Percentiles rank a stretch among this genome's conserved stretches.
Evolutionary conservation across 2,888 invertebrate genomes (phyloP).

Genomic region (Drosophila multiciliata): DNA sequence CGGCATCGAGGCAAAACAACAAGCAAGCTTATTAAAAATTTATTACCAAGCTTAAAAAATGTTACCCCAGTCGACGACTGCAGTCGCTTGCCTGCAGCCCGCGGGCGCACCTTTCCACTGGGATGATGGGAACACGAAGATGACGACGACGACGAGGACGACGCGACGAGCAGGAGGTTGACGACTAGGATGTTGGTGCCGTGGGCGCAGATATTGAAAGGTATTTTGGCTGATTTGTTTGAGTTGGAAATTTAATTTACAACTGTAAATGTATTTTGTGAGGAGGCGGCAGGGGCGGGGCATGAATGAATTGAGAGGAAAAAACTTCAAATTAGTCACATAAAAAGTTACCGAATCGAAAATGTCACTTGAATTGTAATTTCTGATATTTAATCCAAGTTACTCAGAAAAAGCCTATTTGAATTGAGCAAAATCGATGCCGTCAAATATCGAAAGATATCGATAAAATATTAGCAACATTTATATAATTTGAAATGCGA

Average conservation of each 20-base stretch:
- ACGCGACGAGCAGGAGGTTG: background rate
- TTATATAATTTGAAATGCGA: background rate
- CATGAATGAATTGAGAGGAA: background rate
- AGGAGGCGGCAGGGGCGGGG: background rate
- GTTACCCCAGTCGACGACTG: slow-evolving; percentile 63
- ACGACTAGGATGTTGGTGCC: slow-evolving; percentile 38
- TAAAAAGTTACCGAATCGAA: slow-evolving; percentile 5
- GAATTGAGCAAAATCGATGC: too few species aligned
- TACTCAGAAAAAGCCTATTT: background rate
- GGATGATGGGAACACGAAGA: slow-evolving; percentile 17
- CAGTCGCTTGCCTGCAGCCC: slow-evolving; percentile 35
- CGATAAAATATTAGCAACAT: background rate
- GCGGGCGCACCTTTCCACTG: slow-evolving; percentile 42
- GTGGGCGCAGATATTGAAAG: slow-evolving; percentile 75
- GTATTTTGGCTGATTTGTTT: slow-evolving; percentile 79
- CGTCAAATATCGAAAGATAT: background rate
- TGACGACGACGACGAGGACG: slow-evolving; percentile 9
- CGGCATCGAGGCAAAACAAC: slow-evolving; percentile 72
- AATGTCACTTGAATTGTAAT: slow-evolving; percentile 28
- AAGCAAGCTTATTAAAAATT: slow-evolving; percentile 81
- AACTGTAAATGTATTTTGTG: slow-evolving; percentile 72
- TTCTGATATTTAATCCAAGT: slow-evolving; percentile 20
- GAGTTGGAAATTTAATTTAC: slow-evolving; percentile 79
- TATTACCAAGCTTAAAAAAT: slow-evolving; percentile 80
- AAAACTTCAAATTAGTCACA: slow-evolving; percentile 13